Evolutionary conservation across 2,113 vertebrate genomes (phyloP).

Genomic region (Myiopsitta monachus): DNA sequence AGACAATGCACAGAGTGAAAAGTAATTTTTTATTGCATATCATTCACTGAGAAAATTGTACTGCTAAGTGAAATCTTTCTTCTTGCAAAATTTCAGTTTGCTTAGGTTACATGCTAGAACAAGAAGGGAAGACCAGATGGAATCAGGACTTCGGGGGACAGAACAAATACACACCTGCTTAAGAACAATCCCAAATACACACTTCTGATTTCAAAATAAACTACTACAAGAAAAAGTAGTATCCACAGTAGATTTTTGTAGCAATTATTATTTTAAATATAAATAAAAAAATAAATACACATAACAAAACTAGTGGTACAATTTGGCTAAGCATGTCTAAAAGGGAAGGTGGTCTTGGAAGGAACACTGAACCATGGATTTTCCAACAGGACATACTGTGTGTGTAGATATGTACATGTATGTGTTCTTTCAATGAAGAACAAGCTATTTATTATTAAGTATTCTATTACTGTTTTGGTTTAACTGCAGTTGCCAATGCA

Average conservation of each 20-base stretch:
- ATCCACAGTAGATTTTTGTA: neutral
- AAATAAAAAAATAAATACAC: neutral
- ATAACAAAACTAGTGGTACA: neutral
- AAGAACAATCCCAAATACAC: neutral
- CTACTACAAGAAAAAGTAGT: neutral
- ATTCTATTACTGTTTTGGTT: neutral
- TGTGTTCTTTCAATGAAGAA: neutral
- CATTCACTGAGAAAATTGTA: neutral
- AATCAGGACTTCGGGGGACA: neutral
- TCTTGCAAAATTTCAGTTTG: neutral
- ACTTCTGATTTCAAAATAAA: neutral
- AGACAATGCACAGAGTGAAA: neutral
- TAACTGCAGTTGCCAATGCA: neutral
- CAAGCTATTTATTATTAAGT: neutral
- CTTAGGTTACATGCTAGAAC: neutral
- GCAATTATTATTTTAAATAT: neutral
- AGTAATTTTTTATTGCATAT: neutral
- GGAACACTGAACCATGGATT: rapidly evolving
- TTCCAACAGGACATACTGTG: rapidly evolving
- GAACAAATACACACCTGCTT: neutral
- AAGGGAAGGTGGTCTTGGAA: neutral
- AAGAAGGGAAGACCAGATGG: neutral
- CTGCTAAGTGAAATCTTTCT: neutral
- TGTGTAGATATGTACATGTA: rapidly evolving
- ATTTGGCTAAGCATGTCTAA: neutral